A percentile compares a stretch with the other conserved stretches of the same genome.
Evolutionary conservation across 1,140 invertebrate species (phyloP).

Genomic region (Leucophenga varia): DNA sequence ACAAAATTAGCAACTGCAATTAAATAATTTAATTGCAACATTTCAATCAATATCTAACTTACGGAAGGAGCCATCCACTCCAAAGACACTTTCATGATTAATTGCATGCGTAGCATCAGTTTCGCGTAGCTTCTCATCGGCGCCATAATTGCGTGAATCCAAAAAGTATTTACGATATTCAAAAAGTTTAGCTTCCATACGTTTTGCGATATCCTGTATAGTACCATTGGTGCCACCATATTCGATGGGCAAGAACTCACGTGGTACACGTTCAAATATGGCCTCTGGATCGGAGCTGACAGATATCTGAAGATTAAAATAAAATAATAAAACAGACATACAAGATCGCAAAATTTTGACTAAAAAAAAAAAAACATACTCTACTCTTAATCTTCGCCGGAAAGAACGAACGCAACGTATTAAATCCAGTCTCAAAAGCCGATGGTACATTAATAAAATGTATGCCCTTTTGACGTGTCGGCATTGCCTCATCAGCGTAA

Average conservation of each 20-base stretch:
- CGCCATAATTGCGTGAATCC: conserved; percentile 58
- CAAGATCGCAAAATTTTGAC: too few relatives aligned
- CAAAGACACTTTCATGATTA: conserved; percentile 59
- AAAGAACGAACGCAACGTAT: conserved; percentile 56
- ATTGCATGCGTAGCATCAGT: conserved; percentile 43
- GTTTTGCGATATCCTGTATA: conserved; percentile 55
- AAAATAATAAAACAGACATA: conserved; percentile 1
- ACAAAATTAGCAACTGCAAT: too few relatives aligned
- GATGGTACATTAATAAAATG: conserved; percentile 60
- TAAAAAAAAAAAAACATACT: conserved; percentile 18
- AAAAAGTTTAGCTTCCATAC: conserved; percentile 60
- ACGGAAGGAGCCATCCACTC: conserved; percentile 63
- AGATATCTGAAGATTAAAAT: conserved; percentile 28
- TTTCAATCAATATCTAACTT: conserved; percentile 42
- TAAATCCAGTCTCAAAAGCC: conserved; percentile 59
- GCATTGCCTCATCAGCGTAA: conserved; percentile 60
- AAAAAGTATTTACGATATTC: conserved; percentile 58
- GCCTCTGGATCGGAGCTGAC: conserved; percentile 46
- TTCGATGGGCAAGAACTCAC: conserved; percentile 60
- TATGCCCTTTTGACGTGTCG: conserved; percentile 59
- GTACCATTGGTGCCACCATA: conserved; percentile 60
- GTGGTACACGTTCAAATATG: conserved; percentile 56
- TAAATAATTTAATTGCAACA: too few relatives aligned
- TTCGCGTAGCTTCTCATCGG: conserved; percentile 62
- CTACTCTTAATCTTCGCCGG: conserved; percentile 41